These are phyloP conservation scores for Halictus quadricinctus DNA, from an alignment of 2,888 invertebrate species.

Conservation along the genomic window DNA sequence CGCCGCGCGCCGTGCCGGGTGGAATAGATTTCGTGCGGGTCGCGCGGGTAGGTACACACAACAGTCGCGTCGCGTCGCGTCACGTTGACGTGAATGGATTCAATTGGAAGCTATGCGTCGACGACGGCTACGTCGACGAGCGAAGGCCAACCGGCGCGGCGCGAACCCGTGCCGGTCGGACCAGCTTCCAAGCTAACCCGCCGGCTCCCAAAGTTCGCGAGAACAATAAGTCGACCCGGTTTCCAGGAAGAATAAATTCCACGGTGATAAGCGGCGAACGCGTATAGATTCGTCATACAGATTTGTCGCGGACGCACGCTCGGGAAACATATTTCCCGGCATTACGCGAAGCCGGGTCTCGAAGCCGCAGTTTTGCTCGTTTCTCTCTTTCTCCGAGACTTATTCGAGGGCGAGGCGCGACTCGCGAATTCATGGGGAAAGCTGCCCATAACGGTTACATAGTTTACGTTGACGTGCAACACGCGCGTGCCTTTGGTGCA, in stretches of 20 bases:
- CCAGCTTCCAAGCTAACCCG: not conserved
- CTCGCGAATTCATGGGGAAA: slow-evolving; percentile 37
- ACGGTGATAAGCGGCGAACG: slow-evolving; percentile 54
- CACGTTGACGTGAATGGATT: slow-evolving; percentile 29
- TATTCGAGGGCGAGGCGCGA: not conserved
- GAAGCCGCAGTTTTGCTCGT: slow-evolving; percentile 29
- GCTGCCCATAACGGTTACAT: slow-evolving; percentile 54
- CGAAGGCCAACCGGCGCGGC: not conserved
- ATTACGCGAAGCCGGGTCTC: slow-evolving; percentile 25
- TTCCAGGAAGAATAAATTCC: slow-evolving; percentile 51
- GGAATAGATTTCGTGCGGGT: slow-evolving; percentile 31
- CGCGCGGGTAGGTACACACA: slow-evolving; percentile 4
- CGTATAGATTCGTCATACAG: slow-evolving; percentile 46
- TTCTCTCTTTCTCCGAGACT: slow-evolving; percentile 24
- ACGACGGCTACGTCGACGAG: not conserved
- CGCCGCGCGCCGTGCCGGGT: not conserved
- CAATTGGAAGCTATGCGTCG: slow-evolving; percentile 34
- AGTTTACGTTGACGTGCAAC: slow-evolving; percentile 57
- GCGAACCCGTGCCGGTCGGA: not conserved
- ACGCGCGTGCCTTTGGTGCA: slow-evolving; percentile 41
- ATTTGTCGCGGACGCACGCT: slow-evolving; percentile 48
- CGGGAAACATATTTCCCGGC: slow-evolving; percentile 56
- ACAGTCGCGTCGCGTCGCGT: not conserved
- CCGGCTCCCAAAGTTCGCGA: slow-evolving; percentile 9
- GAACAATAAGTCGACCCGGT: slow-evolving; percentile 54